Conservation (phyloP, 2,888 invertebrate genomes). For the Synergus laeviventris region DNA sequence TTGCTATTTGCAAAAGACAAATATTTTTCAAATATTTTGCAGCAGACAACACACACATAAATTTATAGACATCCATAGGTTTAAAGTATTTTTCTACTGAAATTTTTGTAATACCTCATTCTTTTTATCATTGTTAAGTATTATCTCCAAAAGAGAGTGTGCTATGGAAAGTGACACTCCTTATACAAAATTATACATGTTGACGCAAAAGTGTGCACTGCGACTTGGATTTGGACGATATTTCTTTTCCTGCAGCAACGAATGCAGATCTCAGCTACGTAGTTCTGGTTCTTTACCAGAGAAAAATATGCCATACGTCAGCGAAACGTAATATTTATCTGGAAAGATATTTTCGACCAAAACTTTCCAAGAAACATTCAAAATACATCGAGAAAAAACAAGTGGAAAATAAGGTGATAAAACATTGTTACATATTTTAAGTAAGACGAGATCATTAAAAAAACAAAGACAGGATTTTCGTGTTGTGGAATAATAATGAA, state of each 20-base stretch:
- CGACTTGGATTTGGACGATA: slow-evolving; percentile 4
- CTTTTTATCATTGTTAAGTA: slow-evolving; percentile 17
- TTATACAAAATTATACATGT: slow-evolving; percentile 7
- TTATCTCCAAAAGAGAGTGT: not conserved
- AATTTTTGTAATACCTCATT: not conserved
- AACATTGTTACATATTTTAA: not conserved
- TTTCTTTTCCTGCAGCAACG: slow-evolving; percentile 1
- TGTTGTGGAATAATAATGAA: not conserved
- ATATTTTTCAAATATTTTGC: no score
- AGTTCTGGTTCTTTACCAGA: not conserved
- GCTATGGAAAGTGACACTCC: not conserved
- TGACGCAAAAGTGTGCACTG: not conserved
- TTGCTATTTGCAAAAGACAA: not conserved
- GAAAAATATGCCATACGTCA: not conserved
- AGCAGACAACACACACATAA: not conserved
- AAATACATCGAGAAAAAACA: not conserved
- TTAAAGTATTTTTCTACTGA: not conserved
- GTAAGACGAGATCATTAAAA: not conserved
- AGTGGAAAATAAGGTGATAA: not conserved
- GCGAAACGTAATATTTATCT: not conserved
- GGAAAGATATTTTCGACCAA: not conserved
- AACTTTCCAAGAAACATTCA: not conserved
- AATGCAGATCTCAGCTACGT: not conserved
- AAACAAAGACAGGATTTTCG: not conserved
- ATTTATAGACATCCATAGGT: not conserved